These are phyloP conservation scores for Montipora cactus DNA, from an alignment of 64 coral and sea anemone species.

Conservation along the genomic window DNA sequence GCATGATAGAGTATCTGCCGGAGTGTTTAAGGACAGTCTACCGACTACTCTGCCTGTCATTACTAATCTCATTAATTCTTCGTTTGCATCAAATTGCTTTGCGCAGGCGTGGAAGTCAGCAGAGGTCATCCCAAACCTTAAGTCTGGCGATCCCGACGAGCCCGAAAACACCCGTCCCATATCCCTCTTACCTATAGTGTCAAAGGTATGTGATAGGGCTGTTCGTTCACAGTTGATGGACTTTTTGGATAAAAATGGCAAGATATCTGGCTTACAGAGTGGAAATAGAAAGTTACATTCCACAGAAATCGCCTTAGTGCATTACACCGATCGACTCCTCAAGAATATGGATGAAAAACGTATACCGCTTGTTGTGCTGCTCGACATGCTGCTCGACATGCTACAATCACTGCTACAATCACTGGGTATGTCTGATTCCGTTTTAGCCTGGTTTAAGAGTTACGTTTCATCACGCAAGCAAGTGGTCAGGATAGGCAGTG, in stretches of 20 bases:
- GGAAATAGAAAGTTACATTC: conserved; percentile 53
- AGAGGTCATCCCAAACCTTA: conserved; percentile 13
- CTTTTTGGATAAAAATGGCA: conserved; percentile 33
- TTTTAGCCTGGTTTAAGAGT: too few relatives aligned
- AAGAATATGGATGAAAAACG: conserved; percentile 26
- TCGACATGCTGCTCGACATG: neutral
- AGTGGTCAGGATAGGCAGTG: too few relatives aligned
- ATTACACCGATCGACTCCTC: neutral
- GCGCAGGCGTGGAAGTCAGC: conserved; percentile 44
- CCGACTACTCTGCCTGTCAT: conserved; percentile 47
- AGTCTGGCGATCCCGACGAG: conserved; percentile 36
- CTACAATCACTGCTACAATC: too few relatives aligned
- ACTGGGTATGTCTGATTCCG: too few relatives aligned
- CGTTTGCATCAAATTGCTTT: conserved; percentile 31
- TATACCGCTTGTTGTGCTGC: conserved; percentile 9
- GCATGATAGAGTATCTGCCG: conserved; percentile 37
- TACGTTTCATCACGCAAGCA: too few relatives aligned
- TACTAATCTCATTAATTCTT: conserved; percentile 43
- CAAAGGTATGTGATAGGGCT: conserved; percentile 32
- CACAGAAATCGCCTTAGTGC: conserved; percentile 26
- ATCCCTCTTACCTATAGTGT: conserved; percentile 56
- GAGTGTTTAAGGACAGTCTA: conserved; percentile 42
- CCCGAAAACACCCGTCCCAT: neutral
- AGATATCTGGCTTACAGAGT: conserved; percentile 24
- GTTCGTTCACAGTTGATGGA: neutral